Evolutionary conservation across 1,140 invertebrate species (phyloP).

Genomic region (Maconellicoccus hirsutus): DNA sequence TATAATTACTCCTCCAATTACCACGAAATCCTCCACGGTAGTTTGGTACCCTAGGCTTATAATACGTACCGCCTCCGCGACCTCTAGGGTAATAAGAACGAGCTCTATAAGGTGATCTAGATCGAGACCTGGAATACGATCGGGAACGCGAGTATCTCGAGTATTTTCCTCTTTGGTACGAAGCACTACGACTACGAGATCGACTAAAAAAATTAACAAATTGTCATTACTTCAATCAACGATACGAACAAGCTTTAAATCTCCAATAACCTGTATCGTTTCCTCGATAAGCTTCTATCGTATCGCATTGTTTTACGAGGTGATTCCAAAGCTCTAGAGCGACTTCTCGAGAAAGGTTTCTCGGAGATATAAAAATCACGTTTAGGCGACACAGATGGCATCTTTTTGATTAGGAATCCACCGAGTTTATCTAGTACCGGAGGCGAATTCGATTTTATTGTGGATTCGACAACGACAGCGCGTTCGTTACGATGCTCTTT

Average conservation of each 20-base stretch:
- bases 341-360: not conserved
- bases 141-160: slow-evolving; percentile 25
- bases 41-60: slow-evolving; percentile 27
- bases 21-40: slow-evolving; percentile 1
- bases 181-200: slow-evolving; percentile 23
- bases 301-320: not conserved
- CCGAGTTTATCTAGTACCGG: not conserved
- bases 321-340: not conserved
- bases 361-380: not conserved
- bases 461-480: not conserved
- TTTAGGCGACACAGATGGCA: not conserved
- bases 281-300: not conserved
- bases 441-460: not conserved
- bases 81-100: slow-evolving; percentile 14
- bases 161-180: slow-evolving; percentile 16
- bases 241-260: not conserved
- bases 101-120: slow-evolving; percentile 24
- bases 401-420: not conserved
- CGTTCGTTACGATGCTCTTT: not conserved
- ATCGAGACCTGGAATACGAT: slow-evolving; percentile 24
- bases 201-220: not conserved
- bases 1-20: not conserved
- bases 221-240: not conserved
- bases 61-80: slow-evolving; percentile 26
- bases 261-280: not conserved